Evolutionary conservation across 2,113 vertebrate species (phyloP).

Genomic region (Lophura nycthemera): DNA sequence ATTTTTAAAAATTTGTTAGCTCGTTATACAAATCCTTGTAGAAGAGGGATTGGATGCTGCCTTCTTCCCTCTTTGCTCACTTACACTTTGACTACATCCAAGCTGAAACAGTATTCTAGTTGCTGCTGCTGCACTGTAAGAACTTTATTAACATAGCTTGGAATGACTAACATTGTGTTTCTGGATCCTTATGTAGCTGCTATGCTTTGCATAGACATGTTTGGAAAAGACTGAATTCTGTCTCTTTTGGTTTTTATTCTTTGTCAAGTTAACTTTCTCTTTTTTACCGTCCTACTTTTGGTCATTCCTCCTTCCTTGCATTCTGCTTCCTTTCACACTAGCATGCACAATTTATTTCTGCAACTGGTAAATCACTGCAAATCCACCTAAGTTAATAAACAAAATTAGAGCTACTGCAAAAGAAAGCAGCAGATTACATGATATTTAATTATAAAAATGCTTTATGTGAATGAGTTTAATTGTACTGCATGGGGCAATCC

Average conservation of each 20-base stretch:
- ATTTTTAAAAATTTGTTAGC: not conserved
- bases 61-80: not conserved
- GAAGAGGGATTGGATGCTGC: not conserved
- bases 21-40: not conserved
- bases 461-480: not conserved
- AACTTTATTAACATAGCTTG: not conserved
- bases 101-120: not conserved
- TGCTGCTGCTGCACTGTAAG: rapidly evolving
- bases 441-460: not conserved
- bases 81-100: not conserved
- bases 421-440: not conserved
- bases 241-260: not conserved
- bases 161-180: not conserved
- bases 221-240: not conserved
- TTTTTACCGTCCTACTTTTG: not conserved
- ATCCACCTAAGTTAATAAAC: slow-evolving; percentile 21
- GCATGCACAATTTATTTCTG: slow-evolving; percentile 55
- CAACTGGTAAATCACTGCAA: slow-evolving; percentile 70
- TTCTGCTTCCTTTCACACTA: slow-evolving; percentile 53
- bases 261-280: not conserved
- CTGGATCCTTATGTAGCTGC: not conserved
- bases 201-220: not conserved
- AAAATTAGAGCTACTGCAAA: slow-evolving; percentile 28
- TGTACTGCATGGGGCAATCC: not conserved
- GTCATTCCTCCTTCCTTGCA: slow-evolving; percentile 52